Evolutionary conservation across 2,888 invertebrate species (phyloP).

Genomic region (Campoplex capitator): DNA sequence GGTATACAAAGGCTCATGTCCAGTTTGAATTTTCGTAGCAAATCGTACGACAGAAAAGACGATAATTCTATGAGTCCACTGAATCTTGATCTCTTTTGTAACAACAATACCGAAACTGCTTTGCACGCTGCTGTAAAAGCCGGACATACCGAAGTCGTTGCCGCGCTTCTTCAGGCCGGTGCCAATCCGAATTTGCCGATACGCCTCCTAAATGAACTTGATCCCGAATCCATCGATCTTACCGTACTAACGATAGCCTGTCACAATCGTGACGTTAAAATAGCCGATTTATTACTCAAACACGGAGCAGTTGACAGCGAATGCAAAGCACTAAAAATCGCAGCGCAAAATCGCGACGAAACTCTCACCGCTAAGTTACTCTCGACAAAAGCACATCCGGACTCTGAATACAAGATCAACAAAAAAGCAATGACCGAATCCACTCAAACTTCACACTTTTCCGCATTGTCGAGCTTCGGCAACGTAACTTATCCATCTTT

Average conservation of each 20-base stretch:
- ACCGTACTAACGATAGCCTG: conserved; percentile 90
- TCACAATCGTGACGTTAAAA: conserved; percentile 88
- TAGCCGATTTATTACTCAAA: conserved; percentile 91
- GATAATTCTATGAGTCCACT: conserved; percentile 89
- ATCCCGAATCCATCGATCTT: conserved; percentile 85
- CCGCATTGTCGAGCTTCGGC: conserved; percentile 86
- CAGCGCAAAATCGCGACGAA: conserved; percentile 91
- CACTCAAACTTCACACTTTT: conserved; percentile 86
- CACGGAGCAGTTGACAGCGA: conserved; percentile 95
- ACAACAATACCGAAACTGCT: conserved; percentile 92
- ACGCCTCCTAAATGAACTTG: conserved; percentile 85
- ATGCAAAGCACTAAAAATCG: conserved; percentile 92
- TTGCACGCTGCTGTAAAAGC: conserved; percentile 93
- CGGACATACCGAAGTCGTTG: conserved; percentile 90
- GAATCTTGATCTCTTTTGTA: conserved; percentile 90
- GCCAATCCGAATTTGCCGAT: conserved; percentile 93
- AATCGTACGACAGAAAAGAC: conserved; percentile 84
- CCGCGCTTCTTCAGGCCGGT: conserved; percentile 90
- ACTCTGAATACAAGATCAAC: conserved; percentile 97
- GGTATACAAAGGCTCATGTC: conserved; percentile 96
- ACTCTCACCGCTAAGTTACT: conserved; percentile 92
- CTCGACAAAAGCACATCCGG: conserved; percentile 95
- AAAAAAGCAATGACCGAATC: conserved; percentile 92
- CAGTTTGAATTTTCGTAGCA: conserved; percentile 89
- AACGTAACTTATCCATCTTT: conserved; percentile 91